These are phyloP conservation scores for Vandiemenella viatica DNA, from an alignment of 2,888 invertebrate genomes.

Conservation along the genomic window DNA sequence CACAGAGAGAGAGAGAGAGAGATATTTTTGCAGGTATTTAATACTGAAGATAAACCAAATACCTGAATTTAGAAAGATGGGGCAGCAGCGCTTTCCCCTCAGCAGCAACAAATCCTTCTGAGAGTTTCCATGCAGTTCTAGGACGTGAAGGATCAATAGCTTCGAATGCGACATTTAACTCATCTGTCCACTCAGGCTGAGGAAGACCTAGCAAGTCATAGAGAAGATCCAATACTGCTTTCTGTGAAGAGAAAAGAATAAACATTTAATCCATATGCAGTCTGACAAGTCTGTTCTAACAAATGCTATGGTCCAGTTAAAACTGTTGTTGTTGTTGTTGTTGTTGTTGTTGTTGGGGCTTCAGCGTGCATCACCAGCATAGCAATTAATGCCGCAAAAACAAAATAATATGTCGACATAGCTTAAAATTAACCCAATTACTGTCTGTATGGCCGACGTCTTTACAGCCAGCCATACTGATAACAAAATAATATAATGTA, in stretches of 20 bases:
- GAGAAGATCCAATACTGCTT: constrained; percentile 80
- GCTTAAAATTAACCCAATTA: no score
- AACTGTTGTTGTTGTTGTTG: neutral
- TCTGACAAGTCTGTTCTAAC: neutral
- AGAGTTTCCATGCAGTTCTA: constrained; percentile 71
- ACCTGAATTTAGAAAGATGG: constrained; percentile 56
- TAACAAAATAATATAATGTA: no score
- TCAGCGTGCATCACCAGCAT: no score
- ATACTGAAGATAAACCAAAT: no score
- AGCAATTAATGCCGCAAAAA: no score
- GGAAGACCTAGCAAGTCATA: constrained; percentile 80
- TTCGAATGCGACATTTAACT: constrained; percentile 72
- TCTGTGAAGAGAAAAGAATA: constrained; percentile 36
- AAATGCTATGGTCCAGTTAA: neutral
- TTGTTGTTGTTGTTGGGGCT: no score
- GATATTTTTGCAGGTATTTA: no score
- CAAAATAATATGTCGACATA: no score
- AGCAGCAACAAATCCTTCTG: constrained; percentile 87
- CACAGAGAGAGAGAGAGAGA: no score
- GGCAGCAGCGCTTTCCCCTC: constrained; percentile 79
- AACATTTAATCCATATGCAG: neutral
- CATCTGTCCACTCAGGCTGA: constrained; percentile 85
- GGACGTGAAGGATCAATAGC: constrained; percentile 68
- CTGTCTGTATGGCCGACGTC: no score
- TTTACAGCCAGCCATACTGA: no score